Evolutionary conservation across 2,888 invertebrate genomes (phyloP).

Genomic region (Malachius bipustulatus): DNA sequence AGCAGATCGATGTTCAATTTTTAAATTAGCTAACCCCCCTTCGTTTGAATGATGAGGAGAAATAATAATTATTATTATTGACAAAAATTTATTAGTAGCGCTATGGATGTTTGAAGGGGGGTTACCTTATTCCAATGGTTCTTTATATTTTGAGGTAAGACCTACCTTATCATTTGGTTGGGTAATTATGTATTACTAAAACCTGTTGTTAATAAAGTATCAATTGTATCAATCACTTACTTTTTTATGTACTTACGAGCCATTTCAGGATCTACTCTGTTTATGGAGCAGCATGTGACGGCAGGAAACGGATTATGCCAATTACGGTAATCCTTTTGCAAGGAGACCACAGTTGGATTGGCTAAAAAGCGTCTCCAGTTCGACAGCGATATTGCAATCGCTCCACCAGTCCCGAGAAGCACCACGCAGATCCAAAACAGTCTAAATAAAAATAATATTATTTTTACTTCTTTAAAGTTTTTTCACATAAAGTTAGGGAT

Average conservation of each 20-base stretch:
- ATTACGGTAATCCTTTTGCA: slow-evolving; percentile 50
- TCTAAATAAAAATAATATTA: slow-evolving; percentile 26
- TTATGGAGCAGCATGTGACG: slow-evolving; percentile 42
- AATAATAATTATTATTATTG: no score
- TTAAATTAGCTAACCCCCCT: no score
- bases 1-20: no score
- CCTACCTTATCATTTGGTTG: no score
- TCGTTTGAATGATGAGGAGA: no score
- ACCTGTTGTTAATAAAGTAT: no score
- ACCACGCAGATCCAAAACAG: slow-evolving; percentile 37
- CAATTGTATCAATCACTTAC: no score
- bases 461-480: slow-evolving; percentile 2
- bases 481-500: neutral
- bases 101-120: no score
- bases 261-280: slow-evolving; percentile 32
- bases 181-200: no score
- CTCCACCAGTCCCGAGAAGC: slow-evolving; percentile 35
- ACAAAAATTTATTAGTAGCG: no score
- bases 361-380: slow-evolving; percentile 46
- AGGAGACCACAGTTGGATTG: slow-evolving; percentile 50
- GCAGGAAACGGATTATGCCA: slow-evolving; percentile 49
- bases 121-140: no score
- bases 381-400: slow-evolving; percentile 39
- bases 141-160: no score
- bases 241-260: slow-evolving; percentile 29